Evolutionary conservation across 2,888 invertebrate species (phyloP), one percentile per base, ranked within the genome.

Genomic region (Melanotus villosus): DNA sequence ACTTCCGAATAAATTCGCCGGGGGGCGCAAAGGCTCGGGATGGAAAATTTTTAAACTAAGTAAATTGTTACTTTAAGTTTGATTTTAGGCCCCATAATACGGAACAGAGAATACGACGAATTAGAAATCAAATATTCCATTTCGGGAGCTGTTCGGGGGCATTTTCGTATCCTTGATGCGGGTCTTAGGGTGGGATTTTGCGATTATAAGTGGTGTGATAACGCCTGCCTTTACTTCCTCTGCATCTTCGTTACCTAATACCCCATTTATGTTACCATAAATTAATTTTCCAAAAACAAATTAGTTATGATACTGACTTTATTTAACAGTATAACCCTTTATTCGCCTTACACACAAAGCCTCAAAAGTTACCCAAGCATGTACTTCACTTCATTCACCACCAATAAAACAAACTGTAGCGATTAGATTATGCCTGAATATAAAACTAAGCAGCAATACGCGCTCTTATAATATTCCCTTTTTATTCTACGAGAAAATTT

Each of bases 61-160:
- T n/a, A n/a, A n/a, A n/a, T n/a, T n/a, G n/a, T n/a, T n/a, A n/a
- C n/a, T n/a, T n/a, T n/a, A n/a, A n/a, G n/a, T n/a, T n/a, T n/a
- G 26, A 7, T 7, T 26, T 26, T 26, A 26, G 26, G 26, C 26
- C 16, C 12, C 12, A 12, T n/a, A 12, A 34, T 34, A 34, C 12
- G 34, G 26, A 26, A 10, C 26, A 30, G 62, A 32, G 30, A 52
- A 52, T 23, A n/a, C 41, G 38, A 23, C 72, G 74, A 78, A 79
- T 78, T 76, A 77, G 77, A 78, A 79, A 78, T 79, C 78, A 78
- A 79, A 79, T 79, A 79, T 80, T 79, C 79, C 77, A 80, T 78
- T 77, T 75, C 78, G 21, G 63, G 73, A 71, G 72, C 74, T 68
- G 74, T 77, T 77, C 73, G 72, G 74, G 71, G 71, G 73, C 72